These are phyloP conservation scores for Lingula anatina DNA, from an alignment of 2,888 invertebrate genomes.

Conservation along the genomic window DNA sequence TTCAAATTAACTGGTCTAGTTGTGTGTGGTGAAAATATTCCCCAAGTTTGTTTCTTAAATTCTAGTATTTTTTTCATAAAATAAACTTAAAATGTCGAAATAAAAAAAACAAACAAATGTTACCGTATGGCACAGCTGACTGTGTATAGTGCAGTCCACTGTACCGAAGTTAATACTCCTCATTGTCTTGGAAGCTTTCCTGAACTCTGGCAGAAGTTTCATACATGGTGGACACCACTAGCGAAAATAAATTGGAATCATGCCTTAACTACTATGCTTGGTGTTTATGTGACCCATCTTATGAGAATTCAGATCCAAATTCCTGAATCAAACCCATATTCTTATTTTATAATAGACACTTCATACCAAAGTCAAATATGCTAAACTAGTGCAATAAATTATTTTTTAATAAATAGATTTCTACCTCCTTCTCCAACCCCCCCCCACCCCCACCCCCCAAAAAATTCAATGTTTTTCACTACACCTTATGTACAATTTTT, in stretches of 20 bases:
- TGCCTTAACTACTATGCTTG: too few relatives aligned
- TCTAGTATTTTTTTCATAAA: neutral
- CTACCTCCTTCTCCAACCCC: neutral
- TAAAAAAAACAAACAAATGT: slow-evolving; percentile 5
- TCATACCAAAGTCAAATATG: too few relatives aligned
- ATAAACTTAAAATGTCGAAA: neutral
- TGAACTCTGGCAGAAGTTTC: slow-evolving; percentile 64
- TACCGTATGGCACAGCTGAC: slow-evolving; percentile 55
- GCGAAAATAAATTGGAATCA: too few relatives aligned
- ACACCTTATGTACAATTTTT: neutral
- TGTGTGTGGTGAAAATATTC: too few relatives aligned
- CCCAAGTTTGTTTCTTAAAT: too few relatives aligned
- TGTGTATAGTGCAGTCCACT: slow-evolving; percentile 65
- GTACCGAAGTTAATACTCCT: slow-evolving; percentile 59
- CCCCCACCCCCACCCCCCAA: neutral
- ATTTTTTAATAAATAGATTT: too few relatives aligned
- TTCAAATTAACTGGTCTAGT: too few relatives aligned
- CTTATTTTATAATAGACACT: too few relatives aligned
- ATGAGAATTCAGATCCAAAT: too few relatives aligned
- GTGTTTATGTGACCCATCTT: too few relatives aligned
- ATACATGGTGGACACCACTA: slow-evolving; percentile 73
- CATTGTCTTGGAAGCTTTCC: slow-evolving; percentile 59
- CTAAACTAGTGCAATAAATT: neutral
- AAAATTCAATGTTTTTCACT: neutral
- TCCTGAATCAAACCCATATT: too few relatives aligned